phyloP scores from a whole-genome alignment of 2,113 vertebrate genomes.

The Aphelocoma coerulescens region DNA sequence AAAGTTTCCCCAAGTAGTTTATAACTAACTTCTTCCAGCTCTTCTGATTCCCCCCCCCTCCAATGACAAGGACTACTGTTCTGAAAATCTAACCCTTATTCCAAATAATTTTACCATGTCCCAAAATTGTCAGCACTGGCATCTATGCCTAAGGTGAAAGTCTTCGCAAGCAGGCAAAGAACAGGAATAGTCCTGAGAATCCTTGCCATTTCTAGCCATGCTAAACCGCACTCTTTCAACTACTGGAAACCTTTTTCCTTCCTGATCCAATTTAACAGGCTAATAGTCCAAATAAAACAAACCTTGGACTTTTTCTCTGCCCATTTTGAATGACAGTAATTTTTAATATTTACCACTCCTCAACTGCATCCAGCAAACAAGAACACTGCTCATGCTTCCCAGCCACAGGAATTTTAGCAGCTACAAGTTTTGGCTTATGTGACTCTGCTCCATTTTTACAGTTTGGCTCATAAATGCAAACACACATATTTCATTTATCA shows the following conservation, averaged over 20 bases:
- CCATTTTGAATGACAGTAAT: background rate
- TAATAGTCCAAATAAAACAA: background rate
- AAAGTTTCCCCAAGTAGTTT: background rate
- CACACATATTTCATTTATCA: background rate
- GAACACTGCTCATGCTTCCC: background rate
- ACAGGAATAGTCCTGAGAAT: background rate
- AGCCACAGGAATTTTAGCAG: slow-evolving; percentile 6
- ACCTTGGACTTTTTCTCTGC: background rate
- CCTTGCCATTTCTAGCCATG: background rate
- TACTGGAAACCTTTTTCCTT: background rate
- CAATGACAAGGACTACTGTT: background rate
- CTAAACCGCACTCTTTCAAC: background rate
- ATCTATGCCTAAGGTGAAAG: background rate
- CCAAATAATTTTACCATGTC: background rate
- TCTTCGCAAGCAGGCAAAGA: background rate
- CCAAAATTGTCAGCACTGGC: background rate
- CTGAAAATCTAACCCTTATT: background rate
- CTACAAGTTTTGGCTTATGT: background rate
- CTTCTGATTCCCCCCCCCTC: background rate
- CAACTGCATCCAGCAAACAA: background rate
- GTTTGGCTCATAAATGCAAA: background rate
- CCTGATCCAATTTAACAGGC: background rate
- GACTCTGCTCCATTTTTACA: slow-evolving; percentile 16
- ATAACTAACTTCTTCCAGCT: background rate
- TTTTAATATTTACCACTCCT: background rate